These are phyloP conservation scores for Nothocercus julius DNA, from an alignment of 2,113 vertebrate genomes.

Conservation along the genomic window DNA sequence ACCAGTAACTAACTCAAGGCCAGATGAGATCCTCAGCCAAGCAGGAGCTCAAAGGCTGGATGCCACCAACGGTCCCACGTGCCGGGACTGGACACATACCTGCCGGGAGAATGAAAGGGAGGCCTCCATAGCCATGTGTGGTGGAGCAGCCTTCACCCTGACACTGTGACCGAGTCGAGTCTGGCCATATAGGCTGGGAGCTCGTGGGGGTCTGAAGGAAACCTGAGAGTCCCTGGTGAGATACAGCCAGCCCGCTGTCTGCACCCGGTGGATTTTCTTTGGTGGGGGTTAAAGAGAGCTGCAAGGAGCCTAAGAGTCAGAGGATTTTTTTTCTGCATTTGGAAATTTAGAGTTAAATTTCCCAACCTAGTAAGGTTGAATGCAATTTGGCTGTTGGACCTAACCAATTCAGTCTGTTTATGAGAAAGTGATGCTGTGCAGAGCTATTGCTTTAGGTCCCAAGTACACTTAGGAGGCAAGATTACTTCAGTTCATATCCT, in stretches of 20 bases:
- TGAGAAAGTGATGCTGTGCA: not conserved
- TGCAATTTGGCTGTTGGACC: not conserved
- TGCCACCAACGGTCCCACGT: not conserved
- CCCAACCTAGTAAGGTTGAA: not conserved
- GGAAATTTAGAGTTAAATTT: not conserved
- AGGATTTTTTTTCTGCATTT: not conserved
- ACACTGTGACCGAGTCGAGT: fast-evolving
- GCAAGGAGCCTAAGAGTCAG: not conserved
- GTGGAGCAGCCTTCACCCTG: not conserved
- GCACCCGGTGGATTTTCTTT: not conserved
- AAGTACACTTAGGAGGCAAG: not conserved
- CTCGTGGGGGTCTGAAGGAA: fast-evolving
- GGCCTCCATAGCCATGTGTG: fast-evolving
- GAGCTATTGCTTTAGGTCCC: not conserved
- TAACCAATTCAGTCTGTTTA: not conserved
- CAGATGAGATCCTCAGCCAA: not conserved
- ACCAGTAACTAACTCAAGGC: not conserved
- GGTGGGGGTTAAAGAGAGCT: not conserved
- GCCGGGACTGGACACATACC: fast-evolving
- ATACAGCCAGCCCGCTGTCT: not conserved
- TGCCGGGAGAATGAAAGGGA: fast-evolving
- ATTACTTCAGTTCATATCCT: not conserved
- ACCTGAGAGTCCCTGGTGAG: not conserved
- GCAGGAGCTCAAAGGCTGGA: not conserved
- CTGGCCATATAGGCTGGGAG: not conserved